phyloP scores from a whole-genome alignment of 2,888 invertebrate species.

The Hyposoter dolosus region DNA sequence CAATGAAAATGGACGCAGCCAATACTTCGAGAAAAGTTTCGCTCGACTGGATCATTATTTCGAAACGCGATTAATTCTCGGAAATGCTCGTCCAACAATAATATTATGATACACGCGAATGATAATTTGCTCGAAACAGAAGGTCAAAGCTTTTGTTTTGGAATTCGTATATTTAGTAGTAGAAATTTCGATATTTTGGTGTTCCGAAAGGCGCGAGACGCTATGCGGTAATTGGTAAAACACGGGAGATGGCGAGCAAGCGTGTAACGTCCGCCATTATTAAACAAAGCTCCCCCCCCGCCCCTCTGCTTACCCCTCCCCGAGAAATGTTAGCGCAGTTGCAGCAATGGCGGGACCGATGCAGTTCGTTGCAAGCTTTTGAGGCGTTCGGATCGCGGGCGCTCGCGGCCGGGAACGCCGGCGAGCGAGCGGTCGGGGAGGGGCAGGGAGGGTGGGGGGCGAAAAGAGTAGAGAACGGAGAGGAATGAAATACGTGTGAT shows the following conservation, averaged over 20 bases:
- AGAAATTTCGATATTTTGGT: not conserved
- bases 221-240: slow-evolving; percentile 3
- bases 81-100: too few relatives aligned
- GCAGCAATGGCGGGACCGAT: slow-evolving; percentile 63
- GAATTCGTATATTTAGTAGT: not conserved
- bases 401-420: slow-evolving; percentile 39
- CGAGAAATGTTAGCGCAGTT: slow-evolving; percentile 18
- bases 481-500: slow-evolving; percentile 25
- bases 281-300: slow-evolving; percentile 41
- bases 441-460: not conserved
- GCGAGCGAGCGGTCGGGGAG: slow-evolving; percentile 5
- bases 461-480: slow-evolving; percentile 18
- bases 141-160: not conserved
- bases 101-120: too few relatives aligned
- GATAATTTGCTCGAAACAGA: too few relatives aligned
- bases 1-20: too few relatives aligned
- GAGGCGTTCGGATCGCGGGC: slow-evolving; percentile 45
- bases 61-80: too few relatives aligned
- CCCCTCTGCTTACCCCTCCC: not conserved
- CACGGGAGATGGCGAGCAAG: not conserved
- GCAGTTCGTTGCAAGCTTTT: slow-evolving; percentile 53
- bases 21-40: not conserved
- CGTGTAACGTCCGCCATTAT: slow-evolving; percentile 49
- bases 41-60: not conserved
- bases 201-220: slow-evolving; percentile 1